Conservation (phyloP, 2,888 invertebrate species). For the Palloptera scutellata region DNA sequence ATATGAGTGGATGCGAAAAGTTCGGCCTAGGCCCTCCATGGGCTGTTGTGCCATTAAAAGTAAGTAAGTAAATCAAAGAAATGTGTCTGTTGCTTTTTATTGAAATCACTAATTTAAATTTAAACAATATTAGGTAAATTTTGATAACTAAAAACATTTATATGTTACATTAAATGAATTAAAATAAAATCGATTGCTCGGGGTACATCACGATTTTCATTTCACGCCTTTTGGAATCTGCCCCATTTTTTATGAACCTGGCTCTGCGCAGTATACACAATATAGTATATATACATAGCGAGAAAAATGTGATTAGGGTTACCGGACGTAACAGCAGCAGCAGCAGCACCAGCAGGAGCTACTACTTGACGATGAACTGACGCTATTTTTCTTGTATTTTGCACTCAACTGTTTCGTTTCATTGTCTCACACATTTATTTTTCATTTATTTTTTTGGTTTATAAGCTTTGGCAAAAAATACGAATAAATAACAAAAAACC, state of each 20-base stretch:
- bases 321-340: background rate
- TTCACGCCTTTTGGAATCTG: background rate
- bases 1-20: no score
- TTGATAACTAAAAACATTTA: no score
- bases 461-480: no score
- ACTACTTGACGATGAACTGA: background rate
- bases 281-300: background rate
- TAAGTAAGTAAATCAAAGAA: no score
- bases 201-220: background rate
- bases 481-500: no score
- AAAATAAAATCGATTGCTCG: background rate
- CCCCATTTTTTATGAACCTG: background rate
- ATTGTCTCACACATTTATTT: background rate
- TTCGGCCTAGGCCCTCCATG: no score
- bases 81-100: no score
- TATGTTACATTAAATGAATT: no score
- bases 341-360: background rate
- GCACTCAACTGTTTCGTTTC: background rate
- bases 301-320: background rate
- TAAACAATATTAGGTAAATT: no score
- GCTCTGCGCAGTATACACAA: background rate
- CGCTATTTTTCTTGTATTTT: background rate
- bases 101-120: no score
- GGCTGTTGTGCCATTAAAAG: no score
- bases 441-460: no score